phyloP scores from a whole-genome alignment of 1,140 invertebrate genomes.

The Drosophila serrata region DNA sequence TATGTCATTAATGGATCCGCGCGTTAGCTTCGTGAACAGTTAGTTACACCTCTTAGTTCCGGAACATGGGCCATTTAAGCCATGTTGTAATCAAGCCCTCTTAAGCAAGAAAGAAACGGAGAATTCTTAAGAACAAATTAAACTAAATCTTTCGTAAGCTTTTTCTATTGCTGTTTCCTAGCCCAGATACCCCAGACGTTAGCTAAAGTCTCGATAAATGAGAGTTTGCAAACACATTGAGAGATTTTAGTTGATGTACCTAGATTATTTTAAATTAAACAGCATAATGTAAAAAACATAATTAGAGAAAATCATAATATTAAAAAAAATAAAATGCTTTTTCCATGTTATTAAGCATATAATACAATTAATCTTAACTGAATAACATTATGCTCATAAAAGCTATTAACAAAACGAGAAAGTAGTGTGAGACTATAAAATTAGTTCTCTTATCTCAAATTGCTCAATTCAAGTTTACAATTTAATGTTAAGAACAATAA shows the following conservation, averaged over 20 bases:
- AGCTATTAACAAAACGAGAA: not conserved
- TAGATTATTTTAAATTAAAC: not conserved
- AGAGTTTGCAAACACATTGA: not conserved
- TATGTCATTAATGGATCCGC: conserved; percentile 22
- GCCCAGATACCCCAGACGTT: conserved; percentile 1
- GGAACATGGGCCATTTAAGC: conserved; percentile 25
- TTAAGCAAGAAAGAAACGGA: not conserved
- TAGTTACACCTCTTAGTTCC: conserved; percentile 56
- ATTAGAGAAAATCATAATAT: not conserved
- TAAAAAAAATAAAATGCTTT: no score
- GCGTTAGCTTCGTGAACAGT: conserved; percentile 21
- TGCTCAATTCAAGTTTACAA: conserved; percentile 2
- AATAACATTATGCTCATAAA: not conserved
- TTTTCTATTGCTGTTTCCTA: not conserved
- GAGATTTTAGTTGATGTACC: not conserved
- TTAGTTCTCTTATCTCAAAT: not conserved
- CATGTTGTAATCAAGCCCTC: conserved; percentile 18
- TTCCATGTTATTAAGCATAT: not conserved
- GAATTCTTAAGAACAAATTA: conserved; percentile 7
- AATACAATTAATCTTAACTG: not conserved
- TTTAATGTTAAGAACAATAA: conserved; percentile 6
- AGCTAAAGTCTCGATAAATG: not conserved
- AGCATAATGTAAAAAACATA: no score
- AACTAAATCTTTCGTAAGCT: conserved; percentile 9
- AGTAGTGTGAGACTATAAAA: not conserved